phyloP scores from a whole-genome alignment of 1,140 invertebrate species.

The Ridgeia piscesae region DNA sequence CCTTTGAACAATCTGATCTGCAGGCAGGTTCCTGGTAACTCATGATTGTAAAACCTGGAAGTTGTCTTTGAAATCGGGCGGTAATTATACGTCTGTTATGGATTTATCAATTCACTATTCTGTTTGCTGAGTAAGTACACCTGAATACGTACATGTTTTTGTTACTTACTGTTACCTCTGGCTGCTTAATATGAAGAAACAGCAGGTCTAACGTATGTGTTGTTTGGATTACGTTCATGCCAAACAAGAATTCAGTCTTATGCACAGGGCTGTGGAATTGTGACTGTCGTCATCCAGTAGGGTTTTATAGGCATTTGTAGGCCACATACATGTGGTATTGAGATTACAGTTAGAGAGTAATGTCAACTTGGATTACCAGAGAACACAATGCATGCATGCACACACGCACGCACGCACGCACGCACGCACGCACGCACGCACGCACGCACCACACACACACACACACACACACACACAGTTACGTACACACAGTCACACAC shows the following conservation, averaged over 20 bases:
- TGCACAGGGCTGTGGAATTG: not conserved
- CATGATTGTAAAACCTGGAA: not conserved
- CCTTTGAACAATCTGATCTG: not conserved
- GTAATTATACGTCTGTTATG: not conserved
- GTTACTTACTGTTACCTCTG: not conserved
- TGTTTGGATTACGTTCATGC: not conserved
- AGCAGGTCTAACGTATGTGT: not conserved
- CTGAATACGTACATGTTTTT: not conserved
- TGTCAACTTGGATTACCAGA: not conserved
- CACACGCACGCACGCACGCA: slow-evolving; percentile 13
- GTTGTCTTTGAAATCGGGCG: not conserved
- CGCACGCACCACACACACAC: too few relatives aligned
- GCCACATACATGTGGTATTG: too few relatives aligned
- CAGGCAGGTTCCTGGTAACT: not conserved
- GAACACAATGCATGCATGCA: not conserved
- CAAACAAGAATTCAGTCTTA: not conserved
- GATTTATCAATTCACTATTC: not conserved
- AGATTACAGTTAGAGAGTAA: too few relatives aligned
- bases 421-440: not conserved
- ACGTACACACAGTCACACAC: too few relatives aligned
- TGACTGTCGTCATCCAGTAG: not conserved
- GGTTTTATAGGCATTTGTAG: too few relatives aligned
- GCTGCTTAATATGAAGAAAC: not conserved
- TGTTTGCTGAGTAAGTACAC: not conserved
- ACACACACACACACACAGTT: too few relatives aligned